Evolutionary conservation across 2,888 invertebrate genomes (phyloP).

Genomic region (Synanthedon tipuliformis): DNA sequence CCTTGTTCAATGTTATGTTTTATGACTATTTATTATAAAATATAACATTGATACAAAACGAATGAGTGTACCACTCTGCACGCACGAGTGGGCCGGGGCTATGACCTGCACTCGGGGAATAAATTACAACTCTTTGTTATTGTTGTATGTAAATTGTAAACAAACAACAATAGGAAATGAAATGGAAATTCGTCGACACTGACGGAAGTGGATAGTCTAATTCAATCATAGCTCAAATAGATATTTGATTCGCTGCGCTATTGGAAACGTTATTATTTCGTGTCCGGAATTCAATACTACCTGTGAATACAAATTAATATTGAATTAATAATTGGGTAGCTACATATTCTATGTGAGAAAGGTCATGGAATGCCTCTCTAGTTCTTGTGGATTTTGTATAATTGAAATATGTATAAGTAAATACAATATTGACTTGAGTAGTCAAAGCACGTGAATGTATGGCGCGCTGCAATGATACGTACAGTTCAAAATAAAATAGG

Average conservation of each 20-base stretch:
- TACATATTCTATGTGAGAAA: too few relatives aligned
- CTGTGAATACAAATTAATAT: too few relatives aligned
- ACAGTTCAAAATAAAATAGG: slow-evolving; percentile 23
- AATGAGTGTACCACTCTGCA: not conserved
- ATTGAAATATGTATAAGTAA: too few relatives aligned
- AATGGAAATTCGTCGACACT: not conserved
- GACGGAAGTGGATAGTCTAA: not conserved
- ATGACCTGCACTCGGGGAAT: not conserved
- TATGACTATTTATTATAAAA: not conserved
- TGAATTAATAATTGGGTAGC: too few relatives aligned
- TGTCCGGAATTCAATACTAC: too few relatives aligned
- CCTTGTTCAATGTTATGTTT: not conserved
- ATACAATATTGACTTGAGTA: not conserved
- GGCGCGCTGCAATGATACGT: slow-evolving; percentile 24
- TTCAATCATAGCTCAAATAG: not conserved
- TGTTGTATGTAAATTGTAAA: not conserved
- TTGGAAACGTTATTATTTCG: too few relatives aligned
- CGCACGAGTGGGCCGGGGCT: not conserved
- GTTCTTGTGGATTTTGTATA: too few relatives aligned
- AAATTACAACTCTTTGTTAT: not conserved
- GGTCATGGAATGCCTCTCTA: too few relatives aligned
- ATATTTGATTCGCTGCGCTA: too few relatives aligned
- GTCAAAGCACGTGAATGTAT: slow-evolving; percentile 11
- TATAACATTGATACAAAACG: not conserved
- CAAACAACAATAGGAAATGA: not conserved